Evolutionary conservation across 2,113 vertebrate species (phyloP).

Genomic region (Aythya baeri): DNA sequence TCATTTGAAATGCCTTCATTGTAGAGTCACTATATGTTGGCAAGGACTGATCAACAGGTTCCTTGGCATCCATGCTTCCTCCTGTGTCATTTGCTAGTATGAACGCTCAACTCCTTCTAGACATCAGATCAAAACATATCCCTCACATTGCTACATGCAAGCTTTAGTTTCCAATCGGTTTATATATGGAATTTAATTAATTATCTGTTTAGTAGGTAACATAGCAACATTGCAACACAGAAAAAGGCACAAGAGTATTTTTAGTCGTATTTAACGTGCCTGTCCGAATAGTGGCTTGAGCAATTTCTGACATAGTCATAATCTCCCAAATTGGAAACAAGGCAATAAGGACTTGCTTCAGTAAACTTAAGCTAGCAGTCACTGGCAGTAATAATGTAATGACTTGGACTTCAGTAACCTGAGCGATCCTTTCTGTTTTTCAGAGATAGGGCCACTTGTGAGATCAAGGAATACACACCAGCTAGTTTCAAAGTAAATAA

Average conservation of each 20-base stretch:
- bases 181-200: background rate
- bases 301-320: background rate
- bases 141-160: background rate
- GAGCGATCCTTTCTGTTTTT: background rate
- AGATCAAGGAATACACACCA: background rate
- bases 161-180: background rate
- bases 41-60: background rate
- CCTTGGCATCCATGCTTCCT: background rate
- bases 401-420: background rate
- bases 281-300: background rate
- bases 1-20: background rate
- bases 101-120: background rate
- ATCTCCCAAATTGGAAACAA: fast-evolving
- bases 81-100: background rate
- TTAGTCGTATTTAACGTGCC: background rate
- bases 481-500: background rate
- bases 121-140: background rate
- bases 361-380: background rate
- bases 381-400: background rate
- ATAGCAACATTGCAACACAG: background rate
- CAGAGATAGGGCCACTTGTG: background rate
- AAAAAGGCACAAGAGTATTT: background rate
- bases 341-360: background rate
- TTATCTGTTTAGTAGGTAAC: background rate
- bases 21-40: background rate